Base-by-base conservation (phyloP, 2,113 vertebrate species). In the Nipponia nippon region DNA sequence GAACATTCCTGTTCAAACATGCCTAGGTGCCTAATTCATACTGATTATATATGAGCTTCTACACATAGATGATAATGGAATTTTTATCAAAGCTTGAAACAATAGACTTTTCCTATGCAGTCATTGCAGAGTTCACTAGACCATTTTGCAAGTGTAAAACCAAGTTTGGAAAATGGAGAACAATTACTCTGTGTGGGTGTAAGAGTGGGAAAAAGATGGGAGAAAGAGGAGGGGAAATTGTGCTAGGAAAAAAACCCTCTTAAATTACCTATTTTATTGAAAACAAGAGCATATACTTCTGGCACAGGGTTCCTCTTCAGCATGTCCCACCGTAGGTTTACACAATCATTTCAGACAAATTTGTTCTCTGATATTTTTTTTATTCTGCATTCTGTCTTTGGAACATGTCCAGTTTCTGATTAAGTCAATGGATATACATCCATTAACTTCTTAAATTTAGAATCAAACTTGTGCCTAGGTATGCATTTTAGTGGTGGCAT, bases 261-360 rank as follows among this genome's bases (percentile, higher is more conserved):
- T 52, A 69, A 72, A 83, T 25, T 27, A 8, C 8, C 11, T 46
- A 32, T 65, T 83, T 78, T 32, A 29, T n/a, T 53, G 27, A 84
- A 87, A 75, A 59, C 25, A 81, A 55, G 49, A 67, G 16, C 8
- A 27, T 7, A 2, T 13, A 26, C 18, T 87, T 73, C 15, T 44
- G 47, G 49, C 27, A 49, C 5, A 49, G 10, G 7, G 4, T 25
- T 84, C 8, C 34, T 66, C 32, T 75, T 66, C 46, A 42, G 1
- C 1, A 0, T 49, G 19, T 75, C 13, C 32, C 21, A 42, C 25
- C 38, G 32, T 2, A 53, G 4, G 2, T 16, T 70, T 81, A n/a
- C 10, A 46, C 13, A 75, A 47, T 12, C 12, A 34, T 6, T 71
- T 56, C 47, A 81, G 44, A 49, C 8, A 89, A 75, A 66, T 66